Conservation (phyloP, 2,888 invertebrate genomes). For the Hypena proboscidalis region DNA sequence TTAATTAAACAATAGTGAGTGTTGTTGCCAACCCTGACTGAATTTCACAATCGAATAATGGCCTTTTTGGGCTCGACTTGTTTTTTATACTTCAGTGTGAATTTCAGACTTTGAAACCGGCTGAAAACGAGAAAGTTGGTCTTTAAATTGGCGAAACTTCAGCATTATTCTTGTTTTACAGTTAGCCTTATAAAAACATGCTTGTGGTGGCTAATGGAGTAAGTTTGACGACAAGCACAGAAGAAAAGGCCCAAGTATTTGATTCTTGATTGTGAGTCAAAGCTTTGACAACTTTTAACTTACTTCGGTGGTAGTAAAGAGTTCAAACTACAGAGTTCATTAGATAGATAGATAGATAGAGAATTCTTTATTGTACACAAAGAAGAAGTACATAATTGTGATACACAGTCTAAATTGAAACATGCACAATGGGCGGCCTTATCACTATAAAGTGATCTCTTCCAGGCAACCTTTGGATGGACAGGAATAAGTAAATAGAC, state of each 20-base stretch:
- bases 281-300: constrained; percentile 5
- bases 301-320: neutral
- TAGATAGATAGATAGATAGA: too few relatives aligned
- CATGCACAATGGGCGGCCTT: too few relatives aligned
- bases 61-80: constrained; percentile 25
- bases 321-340: neutral
- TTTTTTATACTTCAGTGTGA: constrained; percentile 12
- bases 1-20: too few relatives aligned
- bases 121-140: constrained; percentile 10
- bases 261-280: constrained; percentile 4
- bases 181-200: constrained; percentile 9
- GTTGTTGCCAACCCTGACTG: too few relatives aligned
- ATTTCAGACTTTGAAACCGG: constrained; percentile 11
- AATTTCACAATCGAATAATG: constrained; percentile 25
- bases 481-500: too few relatives aligned
- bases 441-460: too few relatives aligned
- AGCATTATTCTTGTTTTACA: constrained; percentile 7
- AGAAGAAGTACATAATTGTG: too few relatives aligned
- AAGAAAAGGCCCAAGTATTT: constrained; percentile 11
- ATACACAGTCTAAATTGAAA: too few relatives aligned
- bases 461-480: too few relatives aligned
- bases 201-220: constrained; percentile 9
- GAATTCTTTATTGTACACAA: too few relatives aligned
- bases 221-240: constrained; percentile 13
- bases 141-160: constrained; percentile 10